Percentiles rank a stretch among this genome's conserved stretches.
These are phyloP conservation scores for Halocynthia roretzi DNA, from an alignment of 23 tunicate species.

Conservation along the genomic window DNA sequence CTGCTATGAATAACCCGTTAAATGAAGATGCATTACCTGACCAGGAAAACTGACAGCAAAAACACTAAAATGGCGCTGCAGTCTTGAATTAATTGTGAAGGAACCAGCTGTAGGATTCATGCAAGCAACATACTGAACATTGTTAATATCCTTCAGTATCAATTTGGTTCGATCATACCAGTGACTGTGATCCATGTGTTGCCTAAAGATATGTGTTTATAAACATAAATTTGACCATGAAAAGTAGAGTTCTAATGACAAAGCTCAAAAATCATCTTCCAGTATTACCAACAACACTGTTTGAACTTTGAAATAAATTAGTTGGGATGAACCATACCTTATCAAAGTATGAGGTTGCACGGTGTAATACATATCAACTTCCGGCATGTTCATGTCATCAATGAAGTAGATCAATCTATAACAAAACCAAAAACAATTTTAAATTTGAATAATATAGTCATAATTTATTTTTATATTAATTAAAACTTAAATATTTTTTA, in stretches of 20 bases:
- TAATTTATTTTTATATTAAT: no score
- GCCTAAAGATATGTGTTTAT: slow-evolving; percentile 30
- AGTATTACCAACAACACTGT: background rate
- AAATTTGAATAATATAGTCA: no score
- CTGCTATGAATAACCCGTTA: no score
- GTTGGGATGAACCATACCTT: slow-evolving; percentile 29
- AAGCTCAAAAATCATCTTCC: background rate
- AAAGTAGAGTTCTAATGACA: background rate
- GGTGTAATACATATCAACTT: slow-evolving; percentile 94
- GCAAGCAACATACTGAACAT: slow-evolving; percentile 92
- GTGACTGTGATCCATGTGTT: slow-evolving; percentile 93
- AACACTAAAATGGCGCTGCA: slow-evolving; percentile 92
- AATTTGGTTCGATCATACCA: slow-evolving; percentile 95
- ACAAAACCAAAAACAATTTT: slow-evolving; percentile 7
- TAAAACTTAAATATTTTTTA: no score
- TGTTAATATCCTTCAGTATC: slow-evolving; percentile 84
- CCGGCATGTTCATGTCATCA: slow-evolving; percentile 99
- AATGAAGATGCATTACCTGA: slow-evolving; percentile 32
- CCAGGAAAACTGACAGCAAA: slow-evolving; percentile 98
- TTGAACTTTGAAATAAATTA: background rate
- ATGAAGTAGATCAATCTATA: slow-evolving; percentile 86
- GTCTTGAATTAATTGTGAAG: slow-evolving; percentile 91
- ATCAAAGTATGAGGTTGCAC: slow-evolving; percentile 98
- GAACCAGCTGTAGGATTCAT: slow-evolving; percentile 99
- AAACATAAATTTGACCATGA: background rate